Evolutionary conservation across 2,113 vertebrate genomes (phyloP).

Genomic region (Castor canadensis): DNA sequence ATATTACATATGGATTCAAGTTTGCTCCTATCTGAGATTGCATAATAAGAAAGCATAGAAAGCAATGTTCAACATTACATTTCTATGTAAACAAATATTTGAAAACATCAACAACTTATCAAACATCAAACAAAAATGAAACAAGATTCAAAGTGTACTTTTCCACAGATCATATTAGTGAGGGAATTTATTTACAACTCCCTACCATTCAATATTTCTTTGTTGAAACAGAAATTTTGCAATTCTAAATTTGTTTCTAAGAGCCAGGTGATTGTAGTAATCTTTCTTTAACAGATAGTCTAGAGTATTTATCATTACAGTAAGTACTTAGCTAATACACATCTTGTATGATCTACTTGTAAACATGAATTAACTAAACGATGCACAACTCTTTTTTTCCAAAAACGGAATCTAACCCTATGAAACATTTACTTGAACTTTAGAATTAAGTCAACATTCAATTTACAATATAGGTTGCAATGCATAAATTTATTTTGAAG

Average conservation of each 20-base stretch:
- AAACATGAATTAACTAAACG: not conserved
- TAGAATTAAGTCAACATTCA: not conserved
- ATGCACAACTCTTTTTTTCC: not conserved
- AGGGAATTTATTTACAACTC: not conserved
- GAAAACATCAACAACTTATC: not conserved
- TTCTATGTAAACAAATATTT: not conserved
- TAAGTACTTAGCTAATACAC: not conserved
- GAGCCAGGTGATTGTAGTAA: not conserved
- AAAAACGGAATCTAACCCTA: not conserved
- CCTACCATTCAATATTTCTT: not conserved
- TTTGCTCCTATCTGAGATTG: constrained; percentile 19
- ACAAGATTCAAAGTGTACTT: not conserved
- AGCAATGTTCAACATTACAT: not conserved
- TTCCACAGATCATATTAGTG: not conserved
- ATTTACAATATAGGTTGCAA: not conserved
- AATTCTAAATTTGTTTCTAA: not conserved
- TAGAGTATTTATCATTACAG: not conserved
- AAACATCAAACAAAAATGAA: not conserved
- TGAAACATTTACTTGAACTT: not conserved
- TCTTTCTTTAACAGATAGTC: not conserved
- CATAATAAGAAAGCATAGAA: not conserved
- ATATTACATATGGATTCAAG: not conserved
- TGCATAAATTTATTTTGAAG: not conserved
- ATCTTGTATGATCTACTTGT: not conserved
- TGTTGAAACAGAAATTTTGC: not conserved